These are phyloP conservation scores for Nansenia antarctica DNA, from an alignment of 2,113 vertebrate genomes.

Conservation along the genomic window DNA sequence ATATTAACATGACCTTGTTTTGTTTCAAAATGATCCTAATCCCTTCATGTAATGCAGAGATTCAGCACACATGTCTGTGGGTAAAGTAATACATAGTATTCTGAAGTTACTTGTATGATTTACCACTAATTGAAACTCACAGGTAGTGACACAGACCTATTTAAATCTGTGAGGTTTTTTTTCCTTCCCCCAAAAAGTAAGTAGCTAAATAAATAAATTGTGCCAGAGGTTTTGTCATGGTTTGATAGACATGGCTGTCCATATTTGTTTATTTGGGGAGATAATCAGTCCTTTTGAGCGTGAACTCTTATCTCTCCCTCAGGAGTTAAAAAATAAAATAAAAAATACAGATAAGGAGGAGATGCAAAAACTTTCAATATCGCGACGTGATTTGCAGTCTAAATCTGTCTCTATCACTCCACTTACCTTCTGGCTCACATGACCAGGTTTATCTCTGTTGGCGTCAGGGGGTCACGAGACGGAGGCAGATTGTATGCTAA, in stretches of 20 bases:
- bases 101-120: neutral
- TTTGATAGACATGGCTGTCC: slow-evolving; percentile 64
- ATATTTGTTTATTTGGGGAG: slow-evolving; percentile 73
- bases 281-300: slow-evolving; percentile 68
- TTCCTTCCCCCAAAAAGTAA: neutral
- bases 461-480: slow-evolving; percentile 56
- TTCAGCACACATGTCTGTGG: neutral
- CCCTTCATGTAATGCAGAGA: neutral
- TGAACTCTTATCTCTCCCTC: slow-evolving; percentile 66
- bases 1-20: neutral
- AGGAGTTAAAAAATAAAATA: slow-evolving; percentile 29
- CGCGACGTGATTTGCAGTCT: slow-evolving; percentile 50
- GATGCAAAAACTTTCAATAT: slow-evolving; percentile 64
- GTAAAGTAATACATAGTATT: neutral
- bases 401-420: slow-evolving; percentile 58
- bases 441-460: slow-evolving; percentile 60
- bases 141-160: neutral
- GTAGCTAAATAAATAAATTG: slow-evolving; percentile 20
- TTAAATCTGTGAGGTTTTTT: neutral
- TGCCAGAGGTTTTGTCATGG: slow-evolving; percentile 44
- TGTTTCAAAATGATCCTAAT: neutral
- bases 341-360: slow-evolving; percentile 70
- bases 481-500: slow-evolving; percentile 46
- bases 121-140: neutral
- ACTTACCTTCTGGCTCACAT: slow-evolving; percentile 30